Evolutionary conservation across 1,140 invertebrate genomes (phyloP).

Genomic region (Psilanteris sp.): DNA sequence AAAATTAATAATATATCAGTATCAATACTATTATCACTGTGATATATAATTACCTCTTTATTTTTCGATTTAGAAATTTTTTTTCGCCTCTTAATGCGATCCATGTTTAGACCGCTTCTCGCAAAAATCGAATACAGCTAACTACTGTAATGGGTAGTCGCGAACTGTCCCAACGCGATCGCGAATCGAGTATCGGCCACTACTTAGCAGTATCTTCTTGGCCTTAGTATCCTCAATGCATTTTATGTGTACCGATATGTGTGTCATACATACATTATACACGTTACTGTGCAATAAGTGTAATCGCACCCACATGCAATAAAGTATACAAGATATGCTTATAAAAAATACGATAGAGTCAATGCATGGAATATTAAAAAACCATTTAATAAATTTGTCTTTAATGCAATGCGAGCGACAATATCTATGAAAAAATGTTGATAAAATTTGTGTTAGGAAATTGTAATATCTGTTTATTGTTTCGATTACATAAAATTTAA

Average conservation of each 20-base stretch:
- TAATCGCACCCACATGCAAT: conserved; percentile 31
- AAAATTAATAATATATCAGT: neutral
- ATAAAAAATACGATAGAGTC: conserved; percentile 17
- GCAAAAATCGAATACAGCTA: conserved; percentile 30
- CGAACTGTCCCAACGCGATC: conserved; percentile 67
- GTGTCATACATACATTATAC: conserved; percentile 52
- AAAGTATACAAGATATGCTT: conserved; percentile 13
- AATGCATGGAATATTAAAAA: neutral
- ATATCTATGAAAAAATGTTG: too few species aligned
- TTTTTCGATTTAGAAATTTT: conserved; percentile 25
- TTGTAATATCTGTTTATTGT: too few species aligned
- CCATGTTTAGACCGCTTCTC: conserved; percentile 52
- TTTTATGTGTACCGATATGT: conserved; percentile 48
- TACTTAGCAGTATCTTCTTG: conserved; percentile 75
- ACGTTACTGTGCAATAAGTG: conserved; percentile 19
- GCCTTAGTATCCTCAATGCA: conserved; percentile 57
- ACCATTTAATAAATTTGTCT: neutral
- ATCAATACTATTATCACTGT: too few species aligned
- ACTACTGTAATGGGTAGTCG: conserved; percentile 66
- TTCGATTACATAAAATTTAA: too few species aligned
- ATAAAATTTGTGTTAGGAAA: too few species aligned
- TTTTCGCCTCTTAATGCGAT: conserved; percentile 59
- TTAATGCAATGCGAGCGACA: too few species aligned
- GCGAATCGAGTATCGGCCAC: conserved; percentile 68
- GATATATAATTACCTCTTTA: conserved; percentile 58